These are phyloP conservation scores for Steinernema scapterisci DNA, from an alignment of 2,888 invertebrate species.

Conservation along the genomic window DNA sequence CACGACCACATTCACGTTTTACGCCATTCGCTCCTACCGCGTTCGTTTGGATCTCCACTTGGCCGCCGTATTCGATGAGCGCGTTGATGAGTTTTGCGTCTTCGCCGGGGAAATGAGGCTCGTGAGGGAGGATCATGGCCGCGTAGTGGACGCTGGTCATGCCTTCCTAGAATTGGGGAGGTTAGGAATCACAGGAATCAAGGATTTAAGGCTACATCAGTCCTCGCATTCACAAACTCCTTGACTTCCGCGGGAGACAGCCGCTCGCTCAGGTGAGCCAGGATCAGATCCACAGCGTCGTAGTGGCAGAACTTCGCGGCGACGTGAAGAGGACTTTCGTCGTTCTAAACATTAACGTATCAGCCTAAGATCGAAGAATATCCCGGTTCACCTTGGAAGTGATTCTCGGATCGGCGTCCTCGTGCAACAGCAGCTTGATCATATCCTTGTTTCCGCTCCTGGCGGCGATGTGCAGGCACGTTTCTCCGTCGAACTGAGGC, in stretches of 20 bases:
- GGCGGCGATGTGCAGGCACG: slow-evolving; percentile 94
- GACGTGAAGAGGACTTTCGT: slow-evolving; percentile 93
- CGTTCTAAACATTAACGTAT: slow-evolving; percentile 69
- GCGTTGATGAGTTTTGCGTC: slow-evolving; percentile 83
- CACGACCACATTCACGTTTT: not conserved
- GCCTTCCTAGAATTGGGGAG: slow-evolving; percentile 74
- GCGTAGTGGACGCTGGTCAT: slow-evolving; percentile 93
- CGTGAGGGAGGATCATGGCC: slow-evolving; percentile 83
- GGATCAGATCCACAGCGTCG: slow-evolving; percentile 83
- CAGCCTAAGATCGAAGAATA: slow-evolving; percentile 63
- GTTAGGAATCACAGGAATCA: no score
- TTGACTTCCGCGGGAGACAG: slow-evolving; percentile 50
- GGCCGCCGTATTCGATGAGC: slow-evolving; percentile 87
- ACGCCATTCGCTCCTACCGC: slow-evolving; percentile 68
- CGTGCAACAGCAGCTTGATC: slow-evolving; percentile 81
- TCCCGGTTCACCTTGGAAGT: slow-evolving; percentile 82
- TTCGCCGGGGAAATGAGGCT: slow-evolving; percentile 79
- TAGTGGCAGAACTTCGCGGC: slow-evolving; percentile 80
- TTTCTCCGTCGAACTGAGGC: slow-evolving; percentile 89
- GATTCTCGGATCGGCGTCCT: slow-evolving; percentile 85
- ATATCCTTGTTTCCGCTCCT: slow-evolving; percentile 87
- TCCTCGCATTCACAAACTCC: slow-evolving; percentile 60
- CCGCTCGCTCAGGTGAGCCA: slow-evolving; percentile 75
- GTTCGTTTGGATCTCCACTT: slow-evolving; percentile 83
- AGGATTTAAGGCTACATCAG: slow-evolving; percentile 51